Percentiles rank a stretch among this genome's conserved stretches.
Evolutionary conservation across 2,888 invertebrate genomes (phyloP).

Genomic region (Lepidocyrtinus sp.): DNA sequence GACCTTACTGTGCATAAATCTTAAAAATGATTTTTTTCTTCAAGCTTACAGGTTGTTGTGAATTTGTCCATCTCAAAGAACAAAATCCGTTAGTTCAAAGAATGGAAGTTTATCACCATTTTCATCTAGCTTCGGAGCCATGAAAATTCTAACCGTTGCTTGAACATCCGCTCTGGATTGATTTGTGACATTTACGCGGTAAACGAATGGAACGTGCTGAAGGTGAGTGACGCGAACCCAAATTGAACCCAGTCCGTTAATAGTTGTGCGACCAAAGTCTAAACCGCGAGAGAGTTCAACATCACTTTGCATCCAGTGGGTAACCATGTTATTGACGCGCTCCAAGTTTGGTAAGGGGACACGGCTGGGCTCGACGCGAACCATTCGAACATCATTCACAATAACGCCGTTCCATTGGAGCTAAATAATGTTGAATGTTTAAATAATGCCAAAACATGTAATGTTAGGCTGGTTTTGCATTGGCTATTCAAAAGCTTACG

Average conservation of each 20-base stretch:
- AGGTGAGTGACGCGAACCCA: conserved; percentile 70
- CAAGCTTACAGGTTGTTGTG: no score
- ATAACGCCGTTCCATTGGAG: conserved; percentile 34
- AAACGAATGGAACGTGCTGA: conserved; percentile 70
- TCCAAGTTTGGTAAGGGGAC: conserved; percentile 3
- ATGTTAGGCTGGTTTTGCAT: not conserved
- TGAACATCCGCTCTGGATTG: conserved; percentile 72
- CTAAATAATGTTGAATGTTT: not conserved
- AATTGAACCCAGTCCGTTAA: conserved; percentile 62
- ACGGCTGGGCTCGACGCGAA: conserved; percentile 16
- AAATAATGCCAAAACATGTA: not conserved
- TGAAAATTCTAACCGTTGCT: conserved; percentile 81
- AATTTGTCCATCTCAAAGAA: no score
- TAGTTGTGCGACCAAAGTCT: conserved; percentile 76
- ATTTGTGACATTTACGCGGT: conserved; percentile 66
- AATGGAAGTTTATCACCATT: conserved; percentile 78
- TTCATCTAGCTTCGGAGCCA: conserved; percentile 80
- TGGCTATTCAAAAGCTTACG: not conserved
- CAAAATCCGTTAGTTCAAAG: conserved; percentile 76
- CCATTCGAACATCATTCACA: conserved; percentile 30
- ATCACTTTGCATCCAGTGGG: conserved; percentile 86
- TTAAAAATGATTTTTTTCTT: no score
- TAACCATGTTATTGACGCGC: conserved; percentile 74
- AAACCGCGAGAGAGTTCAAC: conserved; percentile 85
- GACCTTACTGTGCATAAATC: no score